Percentiles rank a stretch among this genome's conserved stretches.
These are phyloP conservation scores for Phalacrocorax carbo DNA, from an alignment of 2,113 vertebrate species.

Conservation along the genomic window DNA sequence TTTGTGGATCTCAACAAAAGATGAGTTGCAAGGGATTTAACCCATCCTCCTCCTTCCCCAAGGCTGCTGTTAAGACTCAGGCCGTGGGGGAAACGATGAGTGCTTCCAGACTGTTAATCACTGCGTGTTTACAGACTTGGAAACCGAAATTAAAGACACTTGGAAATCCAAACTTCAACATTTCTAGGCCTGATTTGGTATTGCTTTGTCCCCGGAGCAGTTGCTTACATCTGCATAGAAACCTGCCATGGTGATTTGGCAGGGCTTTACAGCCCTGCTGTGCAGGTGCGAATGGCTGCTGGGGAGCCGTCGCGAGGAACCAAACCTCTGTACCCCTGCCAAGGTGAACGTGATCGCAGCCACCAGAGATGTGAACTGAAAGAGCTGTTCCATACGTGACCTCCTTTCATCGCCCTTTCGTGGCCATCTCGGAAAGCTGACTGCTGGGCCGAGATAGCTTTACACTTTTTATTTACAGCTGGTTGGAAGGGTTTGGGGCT, in stretches of 20 bases:
- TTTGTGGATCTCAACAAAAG: not conserved
- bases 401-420: not conserved
- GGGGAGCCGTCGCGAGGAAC: not conserved
- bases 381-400: not conserved
- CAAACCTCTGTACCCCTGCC: not conserved
- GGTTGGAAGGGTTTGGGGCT: not conserved
- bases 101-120: conserved; percentile 53
- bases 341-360: not conserved
- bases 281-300: not conserved
- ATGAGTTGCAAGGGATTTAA: not conserved
- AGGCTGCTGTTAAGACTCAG: not conserved
- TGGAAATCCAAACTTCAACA: not conserved
- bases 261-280: not conserved
- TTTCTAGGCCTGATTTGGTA: not conserved
- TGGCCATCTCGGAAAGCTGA: not conserved
- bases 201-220: not conserved
- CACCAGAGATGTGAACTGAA: not conserved
- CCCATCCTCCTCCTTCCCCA: not conserved
- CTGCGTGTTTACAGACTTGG: not conserved
- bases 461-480: not conserved
- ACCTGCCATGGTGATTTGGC: not conserved
- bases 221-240: not conserved
- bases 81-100: not conserved
- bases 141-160: conserved; percentile 1
- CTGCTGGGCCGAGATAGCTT: conserved; percentile 5